Conservation (phyloP, 2,888 invertebrate species). For the Acronicta alni region DNA sequence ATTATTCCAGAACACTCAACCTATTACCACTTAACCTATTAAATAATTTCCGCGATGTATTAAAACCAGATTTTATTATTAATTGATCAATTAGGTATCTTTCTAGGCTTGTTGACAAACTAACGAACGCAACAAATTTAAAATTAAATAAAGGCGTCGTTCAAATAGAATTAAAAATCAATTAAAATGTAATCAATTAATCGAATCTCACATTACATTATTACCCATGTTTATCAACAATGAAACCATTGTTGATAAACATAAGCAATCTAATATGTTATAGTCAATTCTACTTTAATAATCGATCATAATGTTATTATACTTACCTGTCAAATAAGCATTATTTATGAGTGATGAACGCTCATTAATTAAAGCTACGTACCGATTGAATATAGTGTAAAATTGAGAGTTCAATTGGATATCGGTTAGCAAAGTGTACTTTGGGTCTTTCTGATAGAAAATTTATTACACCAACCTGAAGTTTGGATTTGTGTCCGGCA, state of each 20-base stretch:
- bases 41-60: constrained; percentile 13
- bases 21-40: too few relatives aligned
- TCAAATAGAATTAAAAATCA: constrained; percentile 15
- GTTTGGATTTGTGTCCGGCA: too few relatives aligned
- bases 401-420: too few relatives aligned
- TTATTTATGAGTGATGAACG: constrained; percentile 21
- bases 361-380: background rate
- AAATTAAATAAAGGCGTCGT: background rate
- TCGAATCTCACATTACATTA: background rate
- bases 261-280: background rate
- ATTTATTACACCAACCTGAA: too few relatives aligned
- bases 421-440: too few relatives aligned
- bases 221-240: background rate
- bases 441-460: too few relatives aligned
- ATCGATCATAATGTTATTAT: constrained; percentile 21
- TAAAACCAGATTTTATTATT: constrained; percentile 8
- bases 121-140: constrained; percentile 18
- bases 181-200: constrained; percentile 27
- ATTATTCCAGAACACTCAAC: constrained; percentile 20
- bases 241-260: constrained; percentile 23
- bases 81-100: constrained; percentile 15
- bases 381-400: background rate
- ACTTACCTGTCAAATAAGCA: constrained; percentile 3
- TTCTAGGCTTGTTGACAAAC: constrained; percentile 16
- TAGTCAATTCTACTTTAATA: constrained; percentile 24